phyloP scores from a whole-genome alignment of 2,113 vertebrate genomes.

The Telmatochromis sp. region DNA sequence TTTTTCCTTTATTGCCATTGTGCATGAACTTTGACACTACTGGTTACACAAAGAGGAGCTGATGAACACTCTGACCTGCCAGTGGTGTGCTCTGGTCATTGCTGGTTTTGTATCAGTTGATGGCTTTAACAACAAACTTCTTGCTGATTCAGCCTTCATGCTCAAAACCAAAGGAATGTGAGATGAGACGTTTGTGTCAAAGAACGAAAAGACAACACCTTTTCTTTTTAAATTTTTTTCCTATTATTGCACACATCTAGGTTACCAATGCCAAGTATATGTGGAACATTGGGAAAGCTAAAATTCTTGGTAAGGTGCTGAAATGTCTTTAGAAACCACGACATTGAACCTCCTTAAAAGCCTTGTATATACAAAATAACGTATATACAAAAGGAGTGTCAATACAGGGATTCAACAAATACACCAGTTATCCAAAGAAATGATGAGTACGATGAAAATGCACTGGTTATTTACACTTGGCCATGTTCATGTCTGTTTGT shows the following conservation, averaged over 20 bases:
- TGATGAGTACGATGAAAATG: slow-evolving; percentile 17
- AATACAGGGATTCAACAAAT: slow-evolving; percentile 33
- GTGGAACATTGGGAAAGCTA: slow-evolving; percentile 53
- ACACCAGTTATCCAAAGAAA: slow-evolving; percentile 45
- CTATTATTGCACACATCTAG: slow-evolving; percentile 69
- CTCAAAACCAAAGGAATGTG: slow-evolving; percentile 44
- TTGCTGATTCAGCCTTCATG: slow-evolving; percentile 35
- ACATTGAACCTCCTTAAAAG: slow-evolving; percentile 53
- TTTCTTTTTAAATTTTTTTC: neutral
- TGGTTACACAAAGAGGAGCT: slow-evolving; percentile 36
- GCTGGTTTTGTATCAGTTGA: slow-evolving; percentile 52
- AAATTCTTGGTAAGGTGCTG: slow-evolving; percentile 59
- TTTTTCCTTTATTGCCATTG: slow-evolving; percentile 64
- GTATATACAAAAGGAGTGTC: neutral
- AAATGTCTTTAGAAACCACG: slow-evolving; percentile 42
- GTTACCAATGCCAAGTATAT: slow-evolving; percentile 49
- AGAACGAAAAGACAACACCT: slow-evolving; percentile 30
- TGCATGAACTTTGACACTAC: slow-evolving; percentile 60
- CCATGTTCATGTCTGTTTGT: neutral
- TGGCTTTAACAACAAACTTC: slow-evolving; percentile 50
- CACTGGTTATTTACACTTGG: slow-evolving; percentile 17
- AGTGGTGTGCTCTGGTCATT: slow-evolving; percentile 49
- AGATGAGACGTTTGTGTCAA: slow-evolving; percentile 17
- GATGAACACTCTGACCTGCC: slow-evolving; percentile 42
- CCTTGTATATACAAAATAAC: slow-evolving; percentile 33